phyloP scores from a whole-genome alignment of 2,113 vertebrate genomes.

The Stercorarius parasiticus region DNA sequence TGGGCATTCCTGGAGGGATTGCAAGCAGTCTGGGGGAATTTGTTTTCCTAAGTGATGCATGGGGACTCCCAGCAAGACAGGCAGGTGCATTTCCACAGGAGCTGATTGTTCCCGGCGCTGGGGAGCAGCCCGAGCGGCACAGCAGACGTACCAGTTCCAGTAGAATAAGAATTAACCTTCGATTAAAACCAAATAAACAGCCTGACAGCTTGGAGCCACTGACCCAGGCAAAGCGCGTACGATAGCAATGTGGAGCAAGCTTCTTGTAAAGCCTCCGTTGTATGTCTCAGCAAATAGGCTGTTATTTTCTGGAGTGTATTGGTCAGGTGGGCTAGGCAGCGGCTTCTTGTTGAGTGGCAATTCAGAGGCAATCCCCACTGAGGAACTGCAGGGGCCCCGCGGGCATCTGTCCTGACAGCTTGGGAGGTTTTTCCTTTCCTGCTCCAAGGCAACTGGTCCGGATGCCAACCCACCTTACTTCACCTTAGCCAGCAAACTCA shows the following conservation, averaged over 20 bases:
- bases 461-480: neutral
- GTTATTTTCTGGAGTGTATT: neutral
- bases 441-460: neutral
- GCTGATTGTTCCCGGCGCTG: neutral
- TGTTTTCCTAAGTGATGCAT: neutral
- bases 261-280: neutral
- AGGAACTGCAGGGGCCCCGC: neutral
- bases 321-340: neutral
- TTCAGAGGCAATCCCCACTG: neutral
- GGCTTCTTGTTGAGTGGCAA: neutral
- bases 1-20: neutral
- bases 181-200: slow-evolving; percentile 11
- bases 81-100: neutral
- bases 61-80: neutral
- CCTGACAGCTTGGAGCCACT: slow-evolving; percentile 23
- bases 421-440: neutral
- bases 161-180: slow-evolving; percentile 43
- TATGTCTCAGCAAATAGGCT: neutral
- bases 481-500: neutral
- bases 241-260: neutral
- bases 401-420: neutral
- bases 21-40: neutral
- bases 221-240: neutral
- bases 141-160: neutral
- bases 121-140: rapidly evolving